These are phyloP conservation scores for Drymodes brunneopygia DNA, from an alignment of 2,113 vertebrate genomes.

Conservation along the genomic window DNA sequence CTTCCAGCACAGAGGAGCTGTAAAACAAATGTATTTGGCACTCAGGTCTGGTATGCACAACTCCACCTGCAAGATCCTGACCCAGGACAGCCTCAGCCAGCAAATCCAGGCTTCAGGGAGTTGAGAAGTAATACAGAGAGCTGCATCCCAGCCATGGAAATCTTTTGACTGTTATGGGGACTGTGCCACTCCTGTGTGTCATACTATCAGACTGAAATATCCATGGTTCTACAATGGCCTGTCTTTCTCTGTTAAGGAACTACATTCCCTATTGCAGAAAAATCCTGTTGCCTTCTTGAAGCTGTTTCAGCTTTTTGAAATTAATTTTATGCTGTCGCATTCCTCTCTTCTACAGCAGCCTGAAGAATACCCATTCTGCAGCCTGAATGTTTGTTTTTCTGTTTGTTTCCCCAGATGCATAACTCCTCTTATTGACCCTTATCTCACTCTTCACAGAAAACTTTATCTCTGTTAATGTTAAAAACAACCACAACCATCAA, in stretches of 20 bases:
- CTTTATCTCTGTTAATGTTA: not conserved
- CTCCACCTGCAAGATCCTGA: not conserved
- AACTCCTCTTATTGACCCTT: not conserved
- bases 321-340: not conserved
- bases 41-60: not conserved
- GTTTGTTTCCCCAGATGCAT: rapidly evolving
- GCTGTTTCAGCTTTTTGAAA: not conserved
- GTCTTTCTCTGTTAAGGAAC: not conserved
- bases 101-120: not conserved
- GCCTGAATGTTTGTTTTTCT: not conserved
- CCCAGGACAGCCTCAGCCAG: not conserved
- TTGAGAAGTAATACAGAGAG: not conserved
- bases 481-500: not conserved
- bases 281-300: not conserved
- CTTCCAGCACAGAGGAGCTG: not conserved
- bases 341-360: not conserved
- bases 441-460: not conserved
- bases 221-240: not conserved
- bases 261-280: not conserved
- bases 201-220: not conserved
- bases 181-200: not conserved
- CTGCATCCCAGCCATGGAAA: not conserved
- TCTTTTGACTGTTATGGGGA: not conserved
- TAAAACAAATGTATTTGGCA: not conserved
- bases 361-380: not conserved